Evolutionary conservation across 2,113 vertebrate species (phyloP).

Genomic region (Apeltes quadracus): DNA sequence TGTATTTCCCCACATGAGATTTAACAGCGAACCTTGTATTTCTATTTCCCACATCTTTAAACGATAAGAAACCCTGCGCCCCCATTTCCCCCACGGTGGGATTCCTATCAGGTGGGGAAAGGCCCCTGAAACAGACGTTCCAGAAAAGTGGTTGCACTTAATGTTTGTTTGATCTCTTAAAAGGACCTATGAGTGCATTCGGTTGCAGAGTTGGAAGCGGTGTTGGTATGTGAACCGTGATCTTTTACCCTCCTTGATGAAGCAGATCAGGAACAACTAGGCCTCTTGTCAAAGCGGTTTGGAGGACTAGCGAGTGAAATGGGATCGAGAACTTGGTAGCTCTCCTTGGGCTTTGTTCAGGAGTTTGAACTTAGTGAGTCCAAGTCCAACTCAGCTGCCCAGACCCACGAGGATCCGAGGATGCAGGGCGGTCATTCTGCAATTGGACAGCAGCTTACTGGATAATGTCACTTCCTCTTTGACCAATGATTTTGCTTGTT

Average conservation of each 20-base stretch:
- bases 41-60: slow-evolving; percentile 14
- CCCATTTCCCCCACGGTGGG: not conserved
- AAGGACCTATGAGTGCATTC: not conserved
- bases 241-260: not conserved
- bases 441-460: not conserved
- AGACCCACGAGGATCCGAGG: not conserved
- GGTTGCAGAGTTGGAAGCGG: not conserved
- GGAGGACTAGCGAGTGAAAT: not conserved
- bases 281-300: not conserved
- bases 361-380: not conserved
- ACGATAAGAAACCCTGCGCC: not conserved
- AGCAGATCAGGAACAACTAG: not conserved
- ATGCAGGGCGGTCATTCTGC: not conserved
- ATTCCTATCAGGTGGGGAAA: slow-evolving; percentile 13
- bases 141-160: not conserved
- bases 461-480: not conserved
- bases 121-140: not conserved
- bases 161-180: not conserved
- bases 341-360: not conserved
- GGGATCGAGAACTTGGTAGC: not conserved
- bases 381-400: not conserved
- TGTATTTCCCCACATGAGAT: not conserved
- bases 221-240: not conserved
- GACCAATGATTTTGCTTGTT: too few relatives aligned
- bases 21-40: not conserved